Evolutionary conservation across 2,797 vertebrate species (phyloP).

Genomic region (Fratercula arctica): DNA sequence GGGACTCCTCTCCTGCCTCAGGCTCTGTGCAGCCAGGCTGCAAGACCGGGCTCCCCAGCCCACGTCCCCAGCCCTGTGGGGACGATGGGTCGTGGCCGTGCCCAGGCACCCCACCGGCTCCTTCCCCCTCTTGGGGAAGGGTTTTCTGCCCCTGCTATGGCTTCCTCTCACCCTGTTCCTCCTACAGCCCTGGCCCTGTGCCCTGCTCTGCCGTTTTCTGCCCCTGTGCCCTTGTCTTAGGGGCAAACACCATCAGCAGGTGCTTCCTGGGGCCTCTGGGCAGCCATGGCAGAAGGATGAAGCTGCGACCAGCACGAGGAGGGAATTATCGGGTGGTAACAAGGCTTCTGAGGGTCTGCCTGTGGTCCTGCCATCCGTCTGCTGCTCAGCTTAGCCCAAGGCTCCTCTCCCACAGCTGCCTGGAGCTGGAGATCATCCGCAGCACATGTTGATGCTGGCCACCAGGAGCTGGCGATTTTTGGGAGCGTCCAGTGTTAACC

Average conservation of each 20-base stretch:
- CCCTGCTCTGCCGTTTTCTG: not conserved
- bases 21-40: not conserved
- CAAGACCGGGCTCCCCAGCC: not conserved
- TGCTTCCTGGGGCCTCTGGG: not conserved
- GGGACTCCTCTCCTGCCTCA: not conserved
- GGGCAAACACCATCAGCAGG: fast-evolving
- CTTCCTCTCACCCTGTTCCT: not conserved
- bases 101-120: not conserved
- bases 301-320: not conserved
- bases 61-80: fast-evolving
- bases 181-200: not conserved
- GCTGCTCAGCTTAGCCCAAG: not conserved
- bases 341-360: not conserved
- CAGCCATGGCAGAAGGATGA: fast-evolving
- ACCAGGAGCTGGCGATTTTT: not conserved
- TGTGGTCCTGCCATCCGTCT: not conserved
- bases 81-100: fast-evolving
- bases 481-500: not conserved
- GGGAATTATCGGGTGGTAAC: not conserved
- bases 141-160: not conserved
- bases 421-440: fast-evolving
- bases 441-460: not conserved
- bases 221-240: not conserved
- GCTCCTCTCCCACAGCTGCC: not conserved
- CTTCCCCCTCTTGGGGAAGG: not conserved